phyloP scores from a whole-genome alignment of 2,888 invertebrate species.

The Ochropacha duplaris region DNA sequence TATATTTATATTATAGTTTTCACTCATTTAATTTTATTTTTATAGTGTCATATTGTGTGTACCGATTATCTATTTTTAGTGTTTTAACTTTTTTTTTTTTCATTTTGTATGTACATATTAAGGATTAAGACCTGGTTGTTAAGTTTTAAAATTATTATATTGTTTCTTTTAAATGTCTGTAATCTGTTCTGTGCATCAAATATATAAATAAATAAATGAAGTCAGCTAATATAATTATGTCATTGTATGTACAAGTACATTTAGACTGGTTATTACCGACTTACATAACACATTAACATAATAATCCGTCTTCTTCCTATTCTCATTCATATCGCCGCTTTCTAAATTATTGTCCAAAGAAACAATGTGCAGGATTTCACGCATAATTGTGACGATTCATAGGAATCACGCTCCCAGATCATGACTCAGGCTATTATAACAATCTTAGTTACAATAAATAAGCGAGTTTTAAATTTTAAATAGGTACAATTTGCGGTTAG shows the following conservation, averaged over 20 bases:
- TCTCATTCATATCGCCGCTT: slow-evolving; percentile 17
- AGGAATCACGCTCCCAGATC: slow-evolving; percentile 41
- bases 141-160: no score
- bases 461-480: slow-evolving; percentile 54
- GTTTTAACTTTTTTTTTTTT: no score
- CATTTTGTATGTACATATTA: no score
- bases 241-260: not conserved
- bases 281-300: slow-evolving; percentile 17
- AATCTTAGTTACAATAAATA: slow-evolving; percentile 40
- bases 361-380: slow-evolving; percentile 24
- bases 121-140: no score
- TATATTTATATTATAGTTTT: no score
- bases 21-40: no score
- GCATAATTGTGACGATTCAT: slow-evolving; percentile 31
- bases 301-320: slow-evolving; percentile 21
- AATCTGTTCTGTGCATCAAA: no score
- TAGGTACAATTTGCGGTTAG: slow-evolving; percentile 58
- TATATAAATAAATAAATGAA: no score
- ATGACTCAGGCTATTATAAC: slow-evolving; percentile 42
- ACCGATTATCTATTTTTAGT: no score
- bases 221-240: no score
- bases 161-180: no score
- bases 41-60: no score
- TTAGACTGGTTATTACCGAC: slow-evolving; percentile 4
- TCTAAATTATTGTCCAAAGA: slow-evolving; percentile 28